Conservation (phyloP, 2,888 invertebrate species). For the Phyto melanocephala region DNA sequence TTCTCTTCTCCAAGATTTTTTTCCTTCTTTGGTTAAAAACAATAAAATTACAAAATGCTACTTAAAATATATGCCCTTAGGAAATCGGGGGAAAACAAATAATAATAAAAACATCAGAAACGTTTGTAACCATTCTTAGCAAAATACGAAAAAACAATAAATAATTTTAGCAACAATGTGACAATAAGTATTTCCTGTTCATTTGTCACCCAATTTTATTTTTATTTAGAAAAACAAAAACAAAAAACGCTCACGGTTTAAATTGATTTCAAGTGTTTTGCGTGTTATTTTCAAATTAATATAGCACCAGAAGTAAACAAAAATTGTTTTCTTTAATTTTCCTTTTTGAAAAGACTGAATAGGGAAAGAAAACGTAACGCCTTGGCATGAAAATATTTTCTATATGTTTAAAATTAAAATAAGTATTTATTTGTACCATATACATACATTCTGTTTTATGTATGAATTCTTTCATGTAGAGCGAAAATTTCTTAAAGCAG, state of each 20-base stretch:
- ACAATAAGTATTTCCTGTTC: slow-evolving; percentile 19
- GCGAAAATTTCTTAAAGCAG: too few species aligned
- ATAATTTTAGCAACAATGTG: background rate
- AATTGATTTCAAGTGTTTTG: slow-evolving; percentile 28
- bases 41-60: slow-evolving; percentile 10
- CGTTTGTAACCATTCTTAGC: background rate
- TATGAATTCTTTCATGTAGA: too few species aligned
- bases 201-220: slow-evolving; percentile 28
- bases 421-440: too few species aligned
- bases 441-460: too few species aligned
- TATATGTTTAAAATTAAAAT: too few species aligned
- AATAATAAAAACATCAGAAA: slow-evolving; percentile 43
- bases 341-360: background rate
- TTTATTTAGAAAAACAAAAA: background rate
- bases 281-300: slow-evolving; percentile 34
- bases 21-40: slow-evolving; percentile 14
- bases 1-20: slow-evolving; percentile 3
- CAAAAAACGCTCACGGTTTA: background rate
- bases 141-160: slow-evolving; percentile 9
- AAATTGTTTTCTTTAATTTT: background rate
- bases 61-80: slow-evolving; percentile 5
- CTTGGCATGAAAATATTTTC: slow-evolving; percentile 60
- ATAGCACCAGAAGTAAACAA: slow-evolving; percentile 27
- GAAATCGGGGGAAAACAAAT: background rate
- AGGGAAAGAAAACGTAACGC: slow-evolving; percentile 62